These are phyloP conservation scores for Megamerina dolium DNA, from an alignment of 2,888 invertebrate species.

Conservation along the genomic window DNA sequence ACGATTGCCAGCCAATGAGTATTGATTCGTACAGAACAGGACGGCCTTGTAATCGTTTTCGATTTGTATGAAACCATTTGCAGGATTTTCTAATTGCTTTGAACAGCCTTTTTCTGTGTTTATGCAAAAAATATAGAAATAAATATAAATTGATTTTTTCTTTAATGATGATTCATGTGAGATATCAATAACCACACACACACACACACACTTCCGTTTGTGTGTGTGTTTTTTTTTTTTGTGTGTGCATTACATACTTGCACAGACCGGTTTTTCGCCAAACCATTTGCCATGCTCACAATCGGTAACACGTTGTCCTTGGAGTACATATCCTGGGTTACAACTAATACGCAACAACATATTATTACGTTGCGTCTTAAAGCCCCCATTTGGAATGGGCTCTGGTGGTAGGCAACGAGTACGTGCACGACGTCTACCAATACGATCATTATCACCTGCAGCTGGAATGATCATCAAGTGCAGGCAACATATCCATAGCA, in stretches of 20 bases:
- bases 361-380: conserved; percentile 11
- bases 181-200: not conserved
- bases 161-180: too few species aligned
- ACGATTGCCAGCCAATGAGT: conserved; percentile 55
- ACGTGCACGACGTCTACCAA: too few species aligned
- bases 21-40: conserved; percentile 63
- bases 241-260: conserved; percentile 62
- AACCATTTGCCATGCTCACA: conserved; percentile 62
- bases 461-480: too few species aligned
- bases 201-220: too few species aligned
- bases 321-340: conserved; percentile 20
- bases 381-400: conserved; percentile 19
- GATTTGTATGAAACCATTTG: conserved; percentile 53
- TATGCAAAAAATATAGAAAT: too few species aligned
- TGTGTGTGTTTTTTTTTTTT: too few species aligned
- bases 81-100: conserved; percentile 40
- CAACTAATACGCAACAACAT: conserved; percentile 24
- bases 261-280: conserved; percentile 61
- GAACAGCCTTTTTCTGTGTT: conserved; percentile 57
- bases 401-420: conserved; percentile 19
- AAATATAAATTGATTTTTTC: too few species aligned
- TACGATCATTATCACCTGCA: too few species aligned
- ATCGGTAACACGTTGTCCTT: conserved; percentile 29
- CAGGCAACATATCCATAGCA: too few species aligned
- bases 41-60: conserved; percentile 55